A percentile compares a stretch with the other conserved stretches of the same genome.
phyloP scores from a whole-genome alignment of 2,113 vertebrate species.

The Scartelaos histophorus region DNA sequence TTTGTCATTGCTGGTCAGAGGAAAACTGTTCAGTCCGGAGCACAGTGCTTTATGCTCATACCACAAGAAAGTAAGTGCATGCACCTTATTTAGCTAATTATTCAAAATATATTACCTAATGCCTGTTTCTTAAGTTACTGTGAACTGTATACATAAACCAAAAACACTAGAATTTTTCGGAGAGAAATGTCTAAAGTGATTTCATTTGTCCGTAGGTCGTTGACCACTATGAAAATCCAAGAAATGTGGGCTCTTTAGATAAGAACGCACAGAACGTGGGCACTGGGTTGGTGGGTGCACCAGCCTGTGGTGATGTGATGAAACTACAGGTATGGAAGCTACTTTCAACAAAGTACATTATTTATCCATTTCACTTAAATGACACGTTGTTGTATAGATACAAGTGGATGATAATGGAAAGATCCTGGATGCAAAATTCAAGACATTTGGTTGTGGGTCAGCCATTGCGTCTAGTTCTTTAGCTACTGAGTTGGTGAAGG shows the following conservation, averaged over 20 bases:
- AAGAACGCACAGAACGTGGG: slow-evolving; percentile 90
- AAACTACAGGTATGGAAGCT: slow-evolving; percentile 82
- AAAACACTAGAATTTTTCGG: neutral
- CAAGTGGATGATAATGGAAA: slow-evolving; percentile 86
- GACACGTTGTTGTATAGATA: slow-evolving; percentile 71
- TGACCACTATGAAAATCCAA: slow-evolving; percentile 96
- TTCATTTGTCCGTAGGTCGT: slow-evolving; percentile 77
- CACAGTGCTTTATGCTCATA: slow-evolving; percentile 50
- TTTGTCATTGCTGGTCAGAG: slow-evolving; percentile 50
- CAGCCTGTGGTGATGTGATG: slow-evolving; percentile 96
- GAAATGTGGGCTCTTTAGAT: slow-evolving; percentile 93
- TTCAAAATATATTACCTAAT: neutral
- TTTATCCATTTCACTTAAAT: neutral
- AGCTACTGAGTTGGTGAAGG: slow-evolving; percentile 94
- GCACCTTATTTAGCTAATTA: neutral
- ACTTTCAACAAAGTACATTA: neutral
- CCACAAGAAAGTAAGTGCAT: slow-evolving; percentile 71
- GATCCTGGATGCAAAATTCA: slow-evolving; percentile 89
- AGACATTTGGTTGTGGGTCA: slow-evolving; percentile 93
- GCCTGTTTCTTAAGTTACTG: neutral
- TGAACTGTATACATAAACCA: neutral
- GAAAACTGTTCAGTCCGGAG: slow-evolving; percentile 42
- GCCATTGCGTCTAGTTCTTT: slow-evolving; percentile 93
- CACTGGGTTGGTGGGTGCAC: slow-evolving; percentile 93
- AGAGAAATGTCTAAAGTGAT: neutral